Conservation (phyloP, 2,113 vertebrate genomes). For the Alectura lathami region DNA sequence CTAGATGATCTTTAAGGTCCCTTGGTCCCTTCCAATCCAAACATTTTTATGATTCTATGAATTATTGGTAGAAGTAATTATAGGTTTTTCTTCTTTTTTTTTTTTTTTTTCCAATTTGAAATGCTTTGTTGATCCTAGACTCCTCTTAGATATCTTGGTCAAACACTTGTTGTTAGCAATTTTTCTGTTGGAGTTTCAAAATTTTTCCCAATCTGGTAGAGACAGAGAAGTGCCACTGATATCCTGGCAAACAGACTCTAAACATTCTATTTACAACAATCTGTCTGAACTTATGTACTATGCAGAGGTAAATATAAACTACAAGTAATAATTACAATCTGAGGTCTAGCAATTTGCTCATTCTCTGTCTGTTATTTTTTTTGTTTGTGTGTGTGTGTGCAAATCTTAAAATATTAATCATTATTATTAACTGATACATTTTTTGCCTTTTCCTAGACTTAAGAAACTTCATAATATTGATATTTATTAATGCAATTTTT, state of each 20-base stretch:
- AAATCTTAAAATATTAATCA: not conserved
- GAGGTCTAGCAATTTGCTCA: not conserved
- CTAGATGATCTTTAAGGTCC: too few relatives aligned
- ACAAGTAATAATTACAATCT: not conserved
- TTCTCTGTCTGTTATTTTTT: not conserved
- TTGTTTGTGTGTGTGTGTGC: too few relatives aligned
- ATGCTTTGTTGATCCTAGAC: not conserved
- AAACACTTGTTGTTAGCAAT: not conserved
- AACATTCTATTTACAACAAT: not conserved
- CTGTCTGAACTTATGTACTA: not conserved
- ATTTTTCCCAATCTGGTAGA: not conserved
- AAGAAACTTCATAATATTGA: not conserved
- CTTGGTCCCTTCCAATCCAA: too few relatives aligned
- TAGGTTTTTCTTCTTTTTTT: not conserved
- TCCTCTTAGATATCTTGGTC: not conserved
- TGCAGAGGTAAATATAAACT: not conserved
- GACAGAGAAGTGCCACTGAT: not conserved
- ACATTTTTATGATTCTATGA: too few relatives aligned
- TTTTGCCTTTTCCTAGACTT: conserved; percentile 24
- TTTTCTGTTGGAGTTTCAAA: not conserved
- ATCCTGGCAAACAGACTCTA: not conserved
- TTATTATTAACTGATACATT: not conserved
- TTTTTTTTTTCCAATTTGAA: not conserved
- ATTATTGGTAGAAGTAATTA: not conserved
- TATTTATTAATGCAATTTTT: conserved; percentile 39